phyloP scores from a whole-genome alignment of 2,113 vertebrate species.

The Hassar affinis region DNA sequence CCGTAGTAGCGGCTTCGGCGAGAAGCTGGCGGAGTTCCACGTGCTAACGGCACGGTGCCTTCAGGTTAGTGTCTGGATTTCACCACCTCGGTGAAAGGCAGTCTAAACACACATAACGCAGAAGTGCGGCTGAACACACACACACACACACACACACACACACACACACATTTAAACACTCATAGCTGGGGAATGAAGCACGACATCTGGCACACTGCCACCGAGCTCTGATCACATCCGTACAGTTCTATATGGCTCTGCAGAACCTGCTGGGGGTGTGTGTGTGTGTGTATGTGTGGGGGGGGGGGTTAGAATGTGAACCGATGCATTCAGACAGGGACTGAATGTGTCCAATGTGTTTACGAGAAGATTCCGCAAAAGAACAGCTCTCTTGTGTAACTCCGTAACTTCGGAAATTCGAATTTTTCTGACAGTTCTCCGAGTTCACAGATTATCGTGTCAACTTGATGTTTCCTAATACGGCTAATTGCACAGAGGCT shows the following conservation, averaged over 20 bases:
- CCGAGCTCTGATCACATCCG: conserved; percentile 10
- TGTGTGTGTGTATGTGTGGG: too few relatives aligned
- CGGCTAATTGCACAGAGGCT: conserved; percentile 1
- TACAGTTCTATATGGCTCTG: conserved; percentile 17
- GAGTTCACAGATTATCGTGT: conserved; percentile 17
- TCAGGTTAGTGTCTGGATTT: conserved; percentile 48
- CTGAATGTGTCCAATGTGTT: not conserved
- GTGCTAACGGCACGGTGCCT: conserved; percentile 40
- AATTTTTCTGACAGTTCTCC: not conserved
- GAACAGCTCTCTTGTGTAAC: not conserved
- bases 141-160: conserved; percentile 29
- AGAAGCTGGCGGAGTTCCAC: conserved; percentile 43
- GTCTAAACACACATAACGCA: conserved; percentile 53
- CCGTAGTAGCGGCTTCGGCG: conserved; percentile 36
- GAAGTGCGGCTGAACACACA: conserved; percentile 47
- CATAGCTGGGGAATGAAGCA: conserved; percentile 32
- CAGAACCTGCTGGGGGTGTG: not conserved
- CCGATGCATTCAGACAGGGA: not conserved
- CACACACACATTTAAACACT: conserved; percentile 18
- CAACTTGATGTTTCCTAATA: not conserved
- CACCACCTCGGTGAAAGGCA: conserved; percentile 54
- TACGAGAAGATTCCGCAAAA: not conserved
- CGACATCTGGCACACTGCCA: conserved; percentile 24
- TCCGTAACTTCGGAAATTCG: not conserved
- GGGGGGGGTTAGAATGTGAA: too few relatives aligned